Base-by-base conservation (phyloP, 2,113 vertebrate species). In the Ursus arctos region DNA sequence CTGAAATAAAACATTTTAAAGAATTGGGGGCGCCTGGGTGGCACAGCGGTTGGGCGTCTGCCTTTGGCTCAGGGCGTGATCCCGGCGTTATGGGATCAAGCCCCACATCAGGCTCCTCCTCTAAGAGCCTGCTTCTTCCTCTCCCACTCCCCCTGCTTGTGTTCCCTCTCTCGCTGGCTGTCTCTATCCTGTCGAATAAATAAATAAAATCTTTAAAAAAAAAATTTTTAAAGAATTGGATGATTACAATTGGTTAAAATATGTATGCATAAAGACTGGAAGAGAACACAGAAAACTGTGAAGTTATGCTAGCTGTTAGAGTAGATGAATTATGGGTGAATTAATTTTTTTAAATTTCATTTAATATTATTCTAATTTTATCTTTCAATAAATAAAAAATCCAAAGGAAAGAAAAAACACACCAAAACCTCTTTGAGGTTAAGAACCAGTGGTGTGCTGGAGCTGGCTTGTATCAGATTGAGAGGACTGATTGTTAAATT, bases 281-380 rank as follows among this genome's bases (percentile, higher is more conserved):
- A 65, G 24, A 57, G 77, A 79, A 80, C 16, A 95, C n/a, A 83
- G n/a, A 69, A 84, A 86, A 97, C 71, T 86, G 22, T 79, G 77
- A 53, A 69, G 18, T 85, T 89, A 63, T 47, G 9, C 80, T 80
- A 65, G 43, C 28, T 83, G 6, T 93, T 63, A 72, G n/a, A 72
- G 16, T 84, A 88, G 72, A 67, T 81, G 76, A 94, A 84, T 89
- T 80, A 85, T 59, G 36, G 26, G 61, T 43, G 21, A 74, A 12
- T 74, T 94, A 15, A 19, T 71, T 79, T 79, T 95, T 95, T 49
- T 15, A 80, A 90, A n/a, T 49, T 40, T 63, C 21, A 89, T 61
- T 97, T 86, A 91, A 72, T 26, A 65, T 72, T 95, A 40, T 93
- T 82, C 16, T 22, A 40, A 74, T 57, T 74, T 87, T 74, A 40